Conservation (phyloP, 1,140 invertebrate genomes). For the Cyphomyrmex costatus region DNA sequence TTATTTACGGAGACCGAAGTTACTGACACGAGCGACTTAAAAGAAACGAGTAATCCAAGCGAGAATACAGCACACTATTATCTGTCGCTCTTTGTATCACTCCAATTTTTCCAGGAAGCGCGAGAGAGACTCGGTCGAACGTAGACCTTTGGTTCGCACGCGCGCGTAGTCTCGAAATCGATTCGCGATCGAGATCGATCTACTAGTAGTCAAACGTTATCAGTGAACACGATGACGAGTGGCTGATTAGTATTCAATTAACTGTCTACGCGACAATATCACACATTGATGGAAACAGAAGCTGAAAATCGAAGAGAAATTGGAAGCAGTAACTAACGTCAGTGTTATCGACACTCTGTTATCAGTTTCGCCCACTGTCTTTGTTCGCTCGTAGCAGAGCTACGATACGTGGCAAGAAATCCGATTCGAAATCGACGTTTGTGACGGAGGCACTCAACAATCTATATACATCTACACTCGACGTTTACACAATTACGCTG, state of each 20-base stretch:
- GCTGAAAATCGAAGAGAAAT: background rate
- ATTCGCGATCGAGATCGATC: background rate
- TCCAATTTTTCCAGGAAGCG: conserved; percentile 32
- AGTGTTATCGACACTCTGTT: conserved; percentile 3
- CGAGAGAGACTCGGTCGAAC: background rate
- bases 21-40: background rate
- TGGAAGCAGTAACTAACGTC: background rate
- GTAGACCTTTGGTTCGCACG: conserved; percentile 22
- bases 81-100: conserved; percentile 38
- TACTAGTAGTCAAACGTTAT: background rate
- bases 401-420: background rate
- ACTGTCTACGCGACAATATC: background rate
- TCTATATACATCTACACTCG: no score
- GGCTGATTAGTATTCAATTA: background rate
- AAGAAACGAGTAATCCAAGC: conserved; percentile 7
- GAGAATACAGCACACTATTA: conserved; percentile 25
- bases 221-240: background rate
- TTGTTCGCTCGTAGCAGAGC: conserved; percentile 31
- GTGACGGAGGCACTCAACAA: background rate
- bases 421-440: background rate
- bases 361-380: conserved; percentile 22
- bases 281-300: background rate
- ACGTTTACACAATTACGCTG: background rate
- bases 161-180: background rate
- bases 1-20: background rate